A percentile compares a stretch with the other conserved stretches of the same genome.
phyloP scores from a whole-genome alignment of 1,140 invertebrate genomes.

The Laodelphax striatellus region DNA sequence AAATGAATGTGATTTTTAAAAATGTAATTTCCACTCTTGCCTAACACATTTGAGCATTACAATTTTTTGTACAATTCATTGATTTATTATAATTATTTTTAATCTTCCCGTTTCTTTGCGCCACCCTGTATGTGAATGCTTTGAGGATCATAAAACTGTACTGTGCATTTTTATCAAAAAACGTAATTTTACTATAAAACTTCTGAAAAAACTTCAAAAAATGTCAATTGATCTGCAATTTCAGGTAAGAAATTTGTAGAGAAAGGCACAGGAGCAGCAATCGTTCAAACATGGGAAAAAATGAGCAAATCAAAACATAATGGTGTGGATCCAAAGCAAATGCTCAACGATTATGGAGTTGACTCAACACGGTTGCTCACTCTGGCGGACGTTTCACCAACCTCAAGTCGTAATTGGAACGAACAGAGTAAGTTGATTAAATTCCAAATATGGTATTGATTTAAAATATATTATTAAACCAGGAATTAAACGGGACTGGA shows the following conservation, averaged over 20 bases:
- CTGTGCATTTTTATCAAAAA: too few relatives aligned
- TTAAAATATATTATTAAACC: not conserved
- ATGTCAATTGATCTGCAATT: not conserved
- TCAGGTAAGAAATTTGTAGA: constrained; percentile 42
- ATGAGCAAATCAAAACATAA: constrained; percentile 99
- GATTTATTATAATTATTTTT: too few relatives aligned
- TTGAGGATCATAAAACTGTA: too few relatives aligned
- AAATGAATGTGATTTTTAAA: too few relatives aligned
- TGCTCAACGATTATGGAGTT: constrained; percentile 71
- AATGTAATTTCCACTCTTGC: too few relatives aligned
- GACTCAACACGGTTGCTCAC: constrained; percentile 82
- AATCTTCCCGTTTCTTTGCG: too few relatives aligned
- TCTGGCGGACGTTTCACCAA: constrained; percentile 73
- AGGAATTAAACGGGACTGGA: too few relatives aligned
- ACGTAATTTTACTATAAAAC: too few relatives aligned
- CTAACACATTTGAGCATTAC: too few relatives aligned
- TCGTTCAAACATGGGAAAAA: constrained; percentile 82
- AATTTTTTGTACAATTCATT: too few relatives aligned
- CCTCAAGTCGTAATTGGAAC: constrained; percentile 73
- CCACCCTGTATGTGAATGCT: too few relatives aligned
- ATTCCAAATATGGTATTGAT: not conserved
- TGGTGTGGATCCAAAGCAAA: constrained; percentile 82
- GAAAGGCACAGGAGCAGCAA: constrained; percentile 48
- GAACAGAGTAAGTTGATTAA: constrained; percentile 9
- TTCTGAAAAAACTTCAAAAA: not conserved